Percentiles rank a stretch among this genome's conserved stretches.
phyloP scores from a whole-genome alignment of 2,113 vertebrate genomes.

The Amblyopsis rosae region DNA sequence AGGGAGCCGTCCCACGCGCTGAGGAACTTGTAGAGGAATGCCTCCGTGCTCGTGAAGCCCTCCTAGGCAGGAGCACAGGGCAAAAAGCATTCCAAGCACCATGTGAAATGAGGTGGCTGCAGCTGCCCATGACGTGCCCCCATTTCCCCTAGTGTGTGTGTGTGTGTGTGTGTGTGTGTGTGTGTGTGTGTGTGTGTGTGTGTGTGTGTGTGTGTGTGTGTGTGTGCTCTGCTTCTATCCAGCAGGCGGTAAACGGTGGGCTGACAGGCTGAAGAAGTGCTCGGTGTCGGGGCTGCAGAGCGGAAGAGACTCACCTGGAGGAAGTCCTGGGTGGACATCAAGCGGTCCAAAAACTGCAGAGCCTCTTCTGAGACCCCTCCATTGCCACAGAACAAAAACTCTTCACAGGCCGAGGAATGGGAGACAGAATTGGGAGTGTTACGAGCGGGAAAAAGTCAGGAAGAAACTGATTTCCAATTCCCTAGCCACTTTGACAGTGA shows the following conservation, averaged over 20 bases:
- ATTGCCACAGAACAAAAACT: constrained; percentile 81
- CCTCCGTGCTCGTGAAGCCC: constrained; percentile 86
- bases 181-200: no score
- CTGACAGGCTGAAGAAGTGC: no score
- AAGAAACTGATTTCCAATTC: constrained; percentile 37
- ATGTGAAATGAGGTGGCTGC: constrained; percentile 5
- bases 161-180: no score
- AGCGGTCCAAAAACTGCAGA: constrained; percentile 77
- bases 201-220: no score
- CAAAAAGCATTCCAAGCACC: background rate
- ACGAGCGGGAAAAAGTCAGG: constrained; percentile 4
- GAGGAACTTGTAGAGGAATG: constrained; percentile 88
- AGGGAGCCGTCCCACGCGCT: constrained; percentile 86
- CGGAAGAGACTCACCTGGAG: constrained; percentile 81
- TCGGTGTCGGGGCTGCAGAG: background rate
- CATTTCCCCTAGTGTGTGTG: no score
- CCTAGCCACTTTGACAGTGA: constrained; percentile 2
- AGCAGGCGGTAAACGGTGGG: no score
- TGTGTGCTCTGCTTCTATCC: no score
- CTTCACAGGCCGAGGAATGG: constrained; percentile 57
- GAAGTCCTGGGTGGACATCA: constrained; percentile 83
- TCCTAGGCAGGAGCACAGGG: constrained; percentile 75
- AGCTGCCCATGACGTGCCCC: no score
- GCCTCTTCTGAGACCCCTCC: constrained; percentile 77
- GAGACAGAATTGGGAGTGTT: constrained; percentile 28